phyloP scores from a whole-genome alignment of 2,797 vertebrate species.

The Channa striata region DNA sequence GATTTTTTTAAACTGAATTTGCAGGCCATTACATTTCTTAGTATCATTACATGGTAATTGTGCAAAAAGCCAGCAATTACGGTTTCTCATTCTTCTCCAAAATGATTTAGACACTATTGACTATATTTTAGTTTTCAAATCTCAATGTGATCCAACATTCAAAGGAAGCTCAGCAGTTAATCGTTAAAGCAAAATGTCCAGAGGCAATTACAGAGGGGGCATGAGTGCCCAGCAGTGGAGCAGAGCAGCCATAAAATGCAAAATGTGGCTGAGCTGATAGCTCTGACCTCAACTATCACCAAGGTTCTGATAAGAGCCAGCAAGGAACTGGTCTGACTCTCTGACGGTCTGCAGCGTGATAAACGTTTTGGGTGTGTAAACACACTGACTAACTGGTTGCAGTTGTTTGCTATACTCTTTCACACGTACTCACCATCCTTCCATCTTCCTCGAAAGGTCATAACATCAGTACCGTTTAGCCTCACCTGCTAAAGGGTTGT shows the following conservation, averaged over 20 bases:
- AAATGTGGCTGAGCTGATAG: slow-evolving; percentile 67
- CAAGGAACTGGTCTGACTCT: slow-evolving; percentile 43
- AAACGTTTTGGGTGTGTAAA: slow-evolving; percentile 70
- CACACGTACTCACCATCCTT: not conserved
- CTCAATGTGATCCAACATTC: not conserved
- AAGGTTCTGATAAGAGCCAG: slow-evolving; percentile 58
- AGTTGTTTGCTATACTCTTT: slow-evolving; percentile 24
- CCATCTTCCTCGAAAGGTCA: not conserved
- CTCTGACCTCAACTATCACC: slow-evolving; percentile 25
- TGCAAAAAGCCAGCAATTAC: not conserved
- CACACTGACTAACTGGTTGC: slow-evolving; percentile 19
- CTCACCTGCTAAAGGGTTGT: not conserved
- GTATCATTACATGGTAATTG: not conserved
- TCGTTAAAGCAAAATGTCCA: not conserved
- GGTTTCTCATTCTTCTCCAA: not conserved
- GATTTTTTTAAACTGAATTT: not conserved
- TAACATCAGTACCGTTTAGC: not conserved
- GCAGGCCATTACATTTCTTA: not conserved
- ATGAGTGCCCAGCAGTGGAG: not conserved
- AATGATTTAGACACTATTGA: not conserved
- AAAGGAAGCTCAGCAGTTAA: not conserved
- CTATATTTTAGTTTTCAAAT: not conserved
- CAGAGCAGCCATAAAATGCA: slow-evolving; percentile 3
- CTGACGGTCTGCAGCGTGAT: slow-evolving; percentile 60
- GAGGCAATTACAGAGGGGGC: not conserved